Evolutionary conservation across 2,797 vertebrate genomes (phyloP), one percentile per base, ranked within the genome.

Genomic region (Lutjanus campechanus): DNA sequence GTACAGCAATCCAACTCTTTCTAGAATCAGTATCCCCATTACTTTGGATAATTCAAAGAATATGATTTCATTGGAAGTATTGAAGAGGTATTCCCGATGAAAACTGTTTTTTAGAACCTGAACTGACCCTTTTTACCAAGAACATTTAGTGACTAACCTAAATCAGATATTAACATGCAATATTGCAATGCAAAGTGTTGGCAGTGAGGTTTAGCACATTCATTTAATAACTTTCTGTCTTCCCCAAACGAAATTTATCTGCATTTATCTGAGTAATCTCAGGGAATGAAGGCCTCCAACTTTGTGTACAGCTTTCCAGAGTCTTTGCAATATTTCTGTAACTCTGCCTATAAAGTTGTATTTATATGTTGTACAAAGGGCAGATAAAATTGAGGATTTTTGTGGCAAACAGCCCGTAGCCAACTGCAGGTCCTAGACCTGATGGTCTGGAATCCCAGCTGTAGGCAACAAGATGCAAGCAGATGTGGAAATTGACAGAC

Each of bases 381-480:
- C 82, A 85, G 81, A 88, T 85, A 63, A 78, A 89, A 81, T 82
- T 69, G 54, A 77, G 64, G 85, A 81, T 87, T 88, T 88, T 79
- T 22, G 55, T 20, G 74, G 65, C 74, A 81, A 87, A 83, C 58
- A 71, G 43, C 77, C 54, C 0, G 13, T 43, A 41, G 53, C 82
- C 80, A 46, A 55, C 66, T 63, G 69, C 63, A 64, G 53, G 73
- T 77, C 77, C 19, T 20, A 63, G 65, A 89, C 68, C 68, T 81
- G 82, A 76, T 62, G 61, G 84, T 80, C 51, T 73, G 70, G 86
- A 87, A 84, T 87, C 69, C 71, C 72, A 68, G 69, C 81, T 87
- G 73, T 59, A 65, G 77, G 79, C 79, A 83, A 88, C 89, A 81
- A 88, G 85, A 90, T 85, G 90, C 88, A 90, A 85, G 86, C 77